These are phyloP conservation scores for Girardia tigrina DNA, from an alignment of 2,888 invertebrate species.

Conservation along the genomic window DNA sequence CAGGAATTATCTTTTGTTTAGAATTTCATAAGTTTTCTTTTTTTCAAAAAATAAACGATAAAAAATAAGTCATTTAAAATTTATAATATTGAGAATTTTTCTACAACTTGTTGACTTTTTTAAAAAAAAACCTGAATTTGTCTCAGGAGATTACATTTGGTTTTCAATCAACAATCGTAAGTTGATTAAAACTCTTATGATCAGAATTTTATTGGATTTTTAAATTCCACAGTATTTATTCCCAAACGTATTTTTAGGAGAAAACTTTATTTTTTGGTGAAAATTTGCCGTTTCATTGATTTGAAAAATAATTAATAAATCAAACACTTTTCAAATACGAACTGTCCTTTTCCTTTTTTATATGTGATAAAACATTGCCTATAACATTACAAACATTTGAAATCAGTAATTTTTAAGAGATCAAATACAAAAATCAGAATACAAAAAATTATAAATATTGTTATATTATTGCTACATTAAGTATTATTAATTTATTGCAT, in stretches of 20 bases:
- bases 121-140: not conserved
- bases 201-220: not conserved
- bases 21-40: not conserved
- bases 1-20: conserved; percentile 14
- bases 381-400: no score
- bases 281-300: no score
- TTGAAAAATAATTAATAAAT: no score
- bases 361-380: no score
- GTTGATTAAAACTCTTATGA: conserved; percentile 20
- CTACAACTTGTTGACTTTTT: not conserved
- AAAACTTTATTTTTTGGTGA: no score
- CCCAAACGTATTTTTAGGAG: conserved; percentile 11
- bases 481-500: no score
- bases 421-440: no score
- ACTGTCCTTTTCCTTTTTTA: no score
- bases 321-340: no score
- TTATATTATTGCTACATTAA: no score
- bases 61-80: not conserved
- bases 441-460: no score
- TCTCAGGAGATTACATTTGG: conserved; percentile 4
- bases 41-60: not conserved
- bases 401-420: no score
- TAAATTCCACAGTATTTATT: conserved; percentile 19
- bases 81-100: not conserved
- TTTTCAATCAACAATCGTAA: conserved; percentile 23